Percentiles rank a stretch among this genome's conserved stretches.
These are phyloP conservation scores for Hipposideros larvatus DNA, from an alignment of 2,797 vertebrate species.

Conservation along the genomic window DNA sequence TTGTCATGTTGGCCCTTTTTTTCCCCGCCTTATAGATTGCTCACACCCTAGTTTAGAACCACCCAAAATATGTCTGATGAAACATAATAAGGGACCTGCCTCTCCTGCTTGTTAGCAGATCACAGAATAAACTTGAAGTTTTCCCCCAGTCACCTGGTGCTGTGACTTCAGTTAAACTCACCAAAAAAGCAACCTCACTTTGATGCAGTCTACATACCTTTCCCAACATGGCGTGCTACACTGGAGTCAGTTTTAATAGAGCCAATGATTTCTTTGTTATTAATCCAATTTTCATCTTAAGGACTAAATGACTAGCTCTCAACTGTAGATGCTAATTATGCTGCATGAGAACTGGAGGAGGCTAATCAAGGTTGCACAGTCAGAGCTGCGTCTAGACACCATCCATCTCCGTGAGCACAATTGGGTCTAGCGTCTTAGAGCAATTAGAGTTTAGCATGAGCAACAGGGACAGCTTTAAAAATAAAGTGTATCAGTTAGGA, in stretches of 20 bases:
- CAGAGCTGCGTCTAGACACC: background rate
- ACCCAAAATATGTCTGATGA: background rate
- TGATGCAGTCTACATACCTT: background rate
- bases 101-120: background rate
- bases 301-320: background rate
- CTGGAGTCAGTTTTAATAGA: background rate
- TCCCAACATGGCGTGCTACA: background rate
- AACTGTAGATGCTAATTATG: background rate
- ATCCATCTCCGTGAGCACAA: background rate
- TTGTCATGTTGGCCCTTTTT: background rate
- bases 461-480: background rate
- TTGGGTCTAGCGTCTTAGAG: background rate
- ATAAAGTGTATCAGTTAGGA: background rate
- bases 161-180: background rate
- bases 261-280: background rate
- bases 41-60: background rate
- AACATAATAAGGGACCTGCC: background rate
- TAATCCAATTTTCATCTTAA: background rate
- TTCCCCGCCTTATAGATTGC: background rate
- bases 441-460: background rate
- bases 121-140: background rate
- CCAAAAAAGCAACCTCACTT: background rate
- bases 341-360: background rate
- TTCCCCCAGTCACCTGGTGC: background rate
- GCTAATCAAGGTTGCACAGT: background rate